These are phyloP conservation scores for Porphyrio hochstetteri DNA, from an alignment of 2,113 vertebrate species.

Conservation along the genomic window DNA sequence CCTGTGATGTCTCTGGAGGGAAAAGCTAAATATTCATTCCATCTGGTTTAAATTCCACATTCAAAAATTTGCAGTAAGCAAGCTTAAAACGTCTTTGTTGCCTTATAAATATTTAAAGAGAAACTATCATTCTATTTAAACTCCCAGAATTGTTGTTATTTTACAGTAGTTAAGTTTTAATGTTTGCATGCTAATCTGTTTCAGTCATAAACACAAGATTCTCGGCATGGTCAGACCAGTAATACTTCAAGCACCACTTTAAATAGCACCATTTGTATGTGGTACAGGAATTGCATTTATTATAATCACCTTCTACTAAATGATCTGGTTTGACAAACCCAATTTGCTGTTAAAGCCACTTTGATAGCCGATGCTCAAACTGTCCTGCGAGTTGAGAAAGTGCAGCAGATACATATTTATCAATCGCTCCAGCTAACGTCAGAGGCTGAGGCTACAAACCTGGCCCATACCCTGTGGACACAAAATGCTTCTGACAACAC, in stretches of 20 bases:
- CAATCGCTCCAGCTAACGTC: neutral
- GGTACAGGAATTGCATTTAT: neutral
- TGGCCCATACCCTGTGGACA: neutral
- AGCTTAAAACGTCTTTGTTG: constrained; percentile 8
- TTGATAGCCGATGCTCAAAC: constrained; percentile 5
- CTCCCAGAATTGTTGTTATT: constrained; percentile 44
- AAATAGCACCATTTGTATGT: neutral
- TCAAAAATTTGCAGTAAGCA: constrained; percentile 43
- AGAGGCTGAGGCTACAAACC: neutral
- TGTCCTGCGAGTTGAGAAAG: neutral
- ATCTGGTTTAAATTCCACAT: constrained; percentile 57
- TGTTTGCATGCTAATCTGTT: constrained; percentile 32
- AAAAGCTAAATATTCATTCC: constrained; percentile 56
- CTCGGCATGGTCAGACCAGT: neutral
- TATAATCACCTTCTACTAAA: neutral
- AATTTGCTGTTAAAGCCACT: neutral
- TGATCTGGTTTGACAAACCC: neutral
- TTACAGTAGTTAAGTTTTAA: constrained; percentile 60
- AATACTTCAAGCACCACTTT: neutral
- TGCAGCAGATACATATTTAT: neutral
- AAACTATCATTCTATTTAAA: constrained; percentile 50
- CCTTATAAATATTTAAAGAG: constrained; percentile 65
- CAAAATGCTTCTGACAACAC: neutral
- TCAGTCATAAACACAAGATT: constrained; percentile 9
- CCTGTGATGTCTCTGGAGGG: constrained; percentile 18